phyloP scores from a whole-genome alignment of 2,113 vertebrate genomes.

The Syngnathus typhle region DNA sequence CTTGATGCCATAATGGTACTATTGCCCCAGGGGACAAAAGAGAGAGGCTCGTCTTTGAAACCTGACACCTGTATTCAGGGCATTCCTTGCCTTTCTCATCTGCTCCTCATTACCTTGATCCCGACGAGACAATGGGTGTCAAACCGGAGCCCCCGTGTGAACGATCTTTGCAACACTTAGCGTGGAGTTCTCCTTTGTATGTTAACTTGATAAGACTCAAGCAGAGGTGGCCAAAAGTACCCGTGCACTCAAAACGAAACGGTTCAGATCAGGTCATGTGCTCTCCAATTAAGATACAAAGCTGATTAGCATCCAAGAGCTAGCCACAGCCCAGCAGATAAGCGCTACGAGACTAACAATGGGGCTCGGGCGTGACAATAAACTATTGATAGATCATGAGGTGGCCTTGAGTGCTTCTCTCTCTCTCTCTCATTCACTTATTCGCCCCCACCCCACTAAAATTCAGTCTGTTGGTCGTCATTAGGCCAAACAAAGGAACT shows the following conservation, averaged over 20 bases:
- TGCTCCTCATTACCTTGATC: conserved; percentile 15
- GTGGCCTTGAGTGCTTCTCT: too few species aligned
- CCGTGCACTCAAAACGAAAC: background rate
- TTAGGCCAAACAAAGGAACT: conserved; percentile 57
- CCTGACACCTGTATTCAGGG: conserved; percentile 30
- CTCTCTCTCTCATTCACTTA: conserved; percentile 27
- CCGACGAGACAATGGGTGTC: conserved; percentile 25
- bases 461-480: conserved; percentile 52
- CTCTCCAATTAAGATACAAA: conserved; percentile 47
- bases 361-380: conserved; percentile 29
- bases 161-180: conserved; percentile 7
- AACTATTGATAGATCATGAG: conserved; percentile 47
- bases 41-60: conserved; percentile 54
- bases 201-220: conserved; percentile 48
- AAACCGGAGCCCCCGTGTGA: conserved; percentile 28
- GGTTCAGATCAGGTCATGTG: conserved; percentile 38
- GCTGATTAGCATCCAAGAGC: conserved; percentile 41
- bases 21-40: conserved; percentile 54
- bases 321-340: conserved; percentile 42
- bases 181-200: conserved; percentile 37
- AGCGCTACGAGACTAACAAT: conserved; percentile 30
- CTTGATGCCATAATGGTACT: conserved; percentile 54
- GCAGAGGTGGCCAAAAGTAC: background rate
- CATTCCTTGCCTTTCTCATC: conserved; percentile 11
- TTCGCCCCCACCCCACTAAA: conserved; percentile 16